Evolutionary conservation across 2,888 invertebrate species (phyloP).

Genomic region (Hyalella azteca): DNA sequence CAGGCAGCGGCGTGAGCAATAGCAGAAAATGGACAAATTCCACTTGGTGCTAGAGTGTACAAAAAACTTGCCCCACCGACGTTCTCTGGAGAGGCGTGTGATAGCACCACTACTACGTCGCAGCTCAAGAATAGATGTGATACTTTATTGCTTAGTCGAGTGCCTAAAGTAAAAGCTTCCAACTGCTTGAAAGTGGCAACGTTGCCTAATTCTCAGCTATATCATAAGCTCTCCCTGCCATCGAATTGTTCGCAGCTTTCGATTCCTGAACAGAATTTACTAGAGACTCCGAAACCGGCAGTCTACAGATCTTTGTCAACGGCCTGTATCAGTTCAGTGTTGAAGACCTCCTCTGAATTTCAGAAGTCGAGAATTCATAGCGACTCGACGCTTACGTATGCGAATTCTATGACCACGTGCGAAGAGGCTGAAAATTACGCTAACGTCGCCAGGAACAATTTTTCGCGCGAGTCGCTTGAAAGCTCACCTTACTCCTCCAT

Average conservation of each 20-base stretch:
- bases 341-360: background rate
- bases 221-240: background rate
- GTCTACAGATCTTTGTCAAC: conserved; percentile 22
- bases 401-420: background rate
- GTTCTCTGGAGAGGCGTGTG: background rate
- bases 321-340: conserved; percentile 31
- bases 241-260: background rate
- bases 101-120: background rate
- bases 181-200: background rate
- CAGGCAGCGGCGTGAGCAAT: too few species aligned
- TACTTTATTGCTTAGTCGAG: background rate
- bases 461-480: too few species aligned
- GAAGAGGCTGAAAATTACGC: too few species aligned
- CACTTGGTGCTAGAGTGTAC: background rate
- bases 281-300: background rate
- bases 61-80: background rate
- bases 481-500: background rate
- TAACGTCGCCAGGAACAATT: too few species aligned
- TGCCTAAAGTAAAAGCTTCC: background rate
- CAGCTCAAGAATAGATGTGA: background rate
- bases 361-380: background rate
- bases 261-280: background rate
- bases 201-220: background rate
- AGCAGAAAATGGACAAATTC: background rate
- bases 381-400: background rate